A percentile compares a stretch with the other conserved stretches of the same genome.
phyloP scores from a whole-genome alignment of 1,140 invertebrate genomes.

The Leptoteleia sp. region DNA sequence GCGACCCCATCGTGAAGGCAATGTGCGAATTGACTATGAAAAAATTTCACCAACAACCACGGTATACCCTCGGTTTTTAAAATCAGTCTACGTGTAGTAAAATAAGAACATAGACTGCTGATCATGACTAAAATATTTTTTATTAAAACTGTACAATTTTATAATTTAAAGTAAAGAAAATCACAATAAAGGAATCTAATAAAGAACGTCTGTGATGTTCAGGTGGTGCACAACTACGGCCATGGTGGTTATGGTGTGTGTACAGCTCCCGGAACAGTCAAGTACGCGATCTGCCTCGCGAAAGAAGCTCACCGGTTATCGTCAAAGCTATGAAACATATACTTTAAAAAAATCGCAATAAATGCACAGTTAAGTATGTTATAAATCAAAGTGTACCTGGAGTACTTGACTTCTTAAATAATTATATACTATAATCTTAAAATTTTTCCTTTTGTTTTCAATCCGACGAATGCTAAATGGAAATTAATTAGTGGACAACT shows the following conservation, averaged over 20 bases:
- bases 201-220: conserved; percentile 68
- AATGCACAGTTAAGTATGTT: background rate
- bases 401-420: too few relatives aligned
- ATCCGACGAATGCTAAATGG: too few relatives aligned
- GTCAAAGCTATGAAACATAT: conserved; percentile 50
- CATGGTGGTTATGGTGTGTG: conserved; percentile 95
- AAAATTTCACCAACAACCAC: conserved; percentile 65
- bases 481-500: background rate
- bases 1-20: conserved; percentile 87
- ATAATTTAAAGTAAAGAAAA: conserved; percentile 36
- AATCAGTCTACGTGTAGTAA: background rate
- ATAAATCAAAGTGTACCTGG: too few relatives aligned
- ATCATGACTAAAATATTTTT: conserved; percentile 50
- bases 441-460: too few relatives aligned
- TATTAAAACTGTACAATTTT: conserved; percentile 49
- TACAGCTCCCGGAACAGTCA: conserved; percentile 91
- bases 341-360: conserved; percentile 43
- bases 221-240: conserved; percentile 95
- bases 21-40: conserved; percentile 89
- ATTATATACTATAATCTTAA: too few relatives aligned
- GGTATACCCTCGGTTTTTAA: conserved; percentile 64
- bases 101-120: too few relatives aligned
- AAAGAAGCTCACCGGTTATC: conserved; percentile 80
- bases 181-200: conserved; percentile 36
- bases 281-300: conserved; percentile 87